Percentiles rank a stretch among this genome's conserved stretches.
Evolutionary conservation across 2,888 invertebrate genomes (phyloP).

Genomic region (Agonopterix arenella): DNA sequence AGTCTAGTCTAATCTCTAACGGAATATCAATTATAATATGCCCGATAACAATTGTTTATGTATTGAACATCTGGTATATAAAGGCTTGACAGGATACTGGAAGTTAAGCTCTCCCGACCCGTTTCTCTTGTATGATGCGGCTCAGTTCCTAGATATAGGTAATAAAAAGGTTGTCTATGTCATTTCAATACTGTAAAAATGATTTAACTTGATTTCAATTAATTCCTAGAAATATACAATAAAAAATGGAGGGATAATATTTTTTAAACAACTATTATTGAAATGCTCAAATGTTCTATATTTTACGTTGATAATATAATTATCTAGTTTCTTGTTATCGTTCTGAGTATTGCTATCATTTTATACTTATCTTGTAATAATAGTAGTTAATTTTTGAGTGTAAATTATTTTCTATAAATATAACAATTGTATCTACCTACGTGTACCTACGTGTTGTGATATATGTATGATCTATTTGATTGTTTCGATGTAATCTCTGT

Average conservation of each 20-base stretch:
- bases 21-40: no score
- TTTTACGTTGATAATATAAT: conserved; percentile 70
- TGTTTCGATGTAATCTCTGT: conserved; percentile 38
- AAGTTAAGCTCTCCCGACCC: no score
- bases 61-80: no score
- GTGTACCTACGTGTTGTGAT: conserved; percentile 71
- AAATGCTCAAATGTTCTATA: conserved; percentile 71
- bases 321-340: conserved; percentile 62
- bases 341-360: conserved; percentile 50
- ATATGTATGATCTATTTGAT: conserved; percentile 48
- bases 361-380: conserved; percentile 39
- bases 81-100: no score
- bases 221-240: conserved; percentile 28
- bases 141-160: no score
- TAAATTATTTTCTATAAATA: conserved; percentile 42
- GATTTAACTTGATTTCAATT: conserved; percentile 25
- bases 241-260: conserved; percentile 52
- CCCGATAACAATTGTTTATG: no score
- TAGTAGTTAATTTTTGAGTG: conserved; percentile 47
- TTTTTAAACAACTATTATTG: conserved; percentile 66
- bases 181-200: conserved; percentile 16
- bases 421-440: conserved; percentile 37
- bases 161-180: no score
- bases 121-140: no score
- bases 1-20: no score